Conservation (phyloP, 1,140 invertebrate genomes). For the Eulimnadia texana region DNA sequence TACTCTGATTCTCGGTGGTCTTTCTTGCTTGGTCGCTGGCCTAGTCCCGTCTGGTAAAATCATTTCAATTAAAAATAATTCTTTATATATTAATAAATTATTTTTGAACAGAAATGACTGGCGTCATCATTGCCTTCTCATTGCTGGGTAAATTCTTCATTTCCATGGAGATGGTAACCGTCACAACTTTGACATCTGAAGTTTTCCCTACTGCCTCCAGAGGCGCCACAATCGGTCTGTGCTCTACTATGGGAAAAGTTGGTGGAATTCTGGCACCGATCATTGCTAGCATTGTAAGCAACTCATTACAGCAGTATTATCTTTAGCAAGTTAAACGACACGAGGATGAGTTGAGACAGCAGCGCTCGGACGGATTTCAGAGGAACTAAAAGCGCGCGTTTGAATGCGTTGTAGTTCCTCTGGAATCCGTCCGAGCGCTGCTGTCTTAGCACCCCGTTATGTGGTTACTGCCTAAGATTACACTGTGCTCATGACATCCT, state of each 20-base stretch:
- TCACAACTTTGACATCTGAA: conserved; percentile 23
- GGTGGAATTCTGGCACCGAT: conserved; percentile 16
- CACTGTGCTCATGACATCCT: too few relatives aligned
- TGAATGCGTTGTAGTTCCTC: too few relatives aligned
- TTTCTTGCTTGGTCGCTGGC: conserved; percentile 5
- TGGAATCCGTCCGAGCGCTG: too few relatives aligned
- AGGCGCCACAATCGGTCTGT: conserved; percentile 7
- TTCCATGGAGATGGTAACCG: conserved; percentile 28
- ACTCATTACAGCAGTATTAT: too few relatives aligned
- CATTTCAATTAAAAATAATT: too few relatives aligned
- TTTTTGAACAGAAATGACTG: conserved; percentile 7
- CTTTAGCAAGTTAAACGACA: too few relatives aligned
- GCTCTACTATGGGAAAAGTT: conserved; percentile 11
- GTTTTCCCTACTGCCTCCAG: conserved; percentile 16
- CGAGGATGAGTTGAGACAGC: too few relatives aligned
- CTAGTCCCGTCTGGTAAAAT: conserved; percentile 1
- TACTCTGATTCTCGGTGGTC: conserved; percentile 11
- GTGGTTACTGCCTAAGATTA: too few relatives aligned
- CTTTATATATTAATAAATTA: background rate
- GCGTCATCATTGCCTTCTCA: conserved; percentile 19
- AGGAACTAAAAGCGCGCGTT: too few relatives aligned
- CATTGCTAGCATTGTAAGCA: conserved; percentile 15
- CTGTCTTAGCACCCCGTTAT: too few relatives aligned
- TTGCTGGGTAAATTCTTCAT: conserved; percentile 32
- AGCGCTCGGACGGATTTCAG: too few relatives aligned